Conservation (phyloP, 2,888 invertebrate genomes). For the Napeogenes sylphis region DNA sequence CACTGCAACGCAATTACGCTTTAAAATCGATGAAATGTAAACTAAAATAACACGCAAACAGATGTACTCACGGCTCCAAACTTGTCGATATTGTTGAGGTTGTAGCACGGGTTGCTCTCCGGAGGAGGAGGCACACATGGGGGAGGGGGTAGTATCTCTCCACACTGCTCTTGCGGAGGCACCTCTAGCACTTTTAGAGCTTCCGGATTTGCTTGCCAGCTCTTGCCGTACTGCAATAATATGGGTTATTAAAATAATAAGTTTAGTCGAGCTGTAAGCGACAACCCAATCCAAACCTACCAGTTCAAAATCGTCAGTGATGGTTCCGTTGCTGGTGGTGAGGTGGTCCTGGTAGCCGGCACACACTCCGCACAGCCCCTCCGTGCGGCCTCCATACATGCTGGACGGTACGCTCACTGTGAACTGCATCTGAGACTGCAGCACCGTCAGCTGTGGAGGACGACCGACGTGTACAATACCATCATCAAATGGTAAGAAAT, state of each 20-base stretch:
- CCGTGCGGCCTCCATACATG: slow-evolving; percentile 82
- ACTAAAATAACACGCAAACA: background rate
- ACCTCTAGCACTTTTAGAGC: slow-evolving; percentile 65
- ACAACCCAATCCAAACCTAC: slow-evolving; percentile 60
- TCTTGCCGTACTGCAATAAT: slow-evolving; percentile 64
- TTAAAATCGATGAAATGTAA: background rate
- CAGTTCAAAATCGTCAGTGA: slow-evolving; percentile 76
- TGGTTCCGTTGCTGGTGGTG: slow-evolving; percentile 68
- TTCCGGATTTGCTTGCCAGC: slow-evolving; percentile 75
- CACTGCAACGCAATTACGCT: slow-evolving; percentile 69
- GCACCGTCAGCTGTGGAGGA: slow-evolving; percentile 55
- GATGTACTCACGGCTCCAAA: slow-evolving; percentile 58
- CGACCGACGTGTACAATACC: too few relatives aligned
- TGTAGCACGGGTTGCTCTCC: slow-evolving; percentile 81
- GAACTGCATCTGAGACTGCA: slow-evolving; percentile 68
- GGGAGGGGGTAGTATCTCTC: slow-evolving; percentile 56
- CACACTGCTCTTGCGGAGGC: slow-evolving; percentile 66
- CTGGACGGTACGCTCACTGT: slow-evolving; percentile 83
- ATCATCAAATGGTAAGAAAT: too few relatives aligned
- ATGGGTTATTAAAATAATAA: background rate
- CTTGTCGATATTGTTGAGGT: slow-evolving; percentile 66
- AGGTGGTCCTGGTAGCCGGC: slow-evolving; percentile 78
- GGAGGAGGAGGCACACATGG: slow-evolving; percentile 76
- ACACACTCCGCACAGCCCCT: slow-evolving; percentile 90
- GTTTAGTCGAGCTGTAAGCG: background rate